Conservation (phyloP, 2,113 vertebrate genomes). For the Dendrocopos noguchii region DNA sequence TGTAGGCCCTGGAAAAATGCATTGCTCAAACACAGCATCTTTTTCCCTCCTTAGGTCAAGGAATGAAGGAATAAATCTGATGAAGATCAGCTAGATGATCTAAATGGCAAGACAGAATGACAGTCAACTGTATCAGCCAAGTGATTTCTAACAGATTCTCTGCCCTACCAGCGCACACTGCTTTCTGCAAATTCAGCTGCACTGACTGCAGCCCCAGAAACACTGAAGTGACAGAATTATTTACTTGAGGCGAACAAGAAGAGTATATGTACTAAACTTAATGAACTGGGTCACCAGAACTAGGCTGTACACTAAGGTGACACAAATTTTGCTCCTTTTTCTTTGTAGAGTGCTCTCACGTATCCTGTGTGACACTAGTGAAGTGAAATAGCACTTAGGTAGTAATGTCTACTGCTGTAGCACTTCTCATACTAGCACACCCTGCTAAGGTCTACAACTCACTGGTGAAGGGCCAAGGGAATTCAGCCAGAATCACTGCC, state of each 20-base stretch:
- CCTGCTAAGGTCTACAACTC: not conserved
- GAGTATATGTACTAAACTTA: accelerated
- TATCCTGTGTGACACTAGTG: not conserved
- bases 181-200: not conserved
- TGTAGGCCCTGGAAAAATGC: not conserved
- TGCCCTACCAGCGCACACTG: not conserved
- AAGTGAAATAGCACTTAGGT: not conserved
- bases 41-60: not conserved
- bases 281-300: not conserved
- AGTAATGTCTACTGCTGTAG: not conserved
- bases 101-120: not conserved
- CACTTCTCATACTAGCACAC: not conserved
- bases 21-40: not conserved
- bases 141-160: not conserved
- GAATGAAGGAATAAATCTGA: not conserved
- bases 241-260: not conserved
- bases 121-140: not conserved
- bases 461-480: not conserved
- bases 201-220: not conserved
- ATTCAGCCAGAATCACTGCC: accelerated
- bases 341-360: accelerated
- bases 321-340: not conserved
- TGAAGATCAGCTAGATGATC: not conserved
- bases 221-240: not conserved
- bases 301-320: not conserved